These are phyloP conservation scores for Discoglossus pictus DNA, from an alignment of 2,797 vertebrate genomes.

Conservation along the genomic window DNA sequence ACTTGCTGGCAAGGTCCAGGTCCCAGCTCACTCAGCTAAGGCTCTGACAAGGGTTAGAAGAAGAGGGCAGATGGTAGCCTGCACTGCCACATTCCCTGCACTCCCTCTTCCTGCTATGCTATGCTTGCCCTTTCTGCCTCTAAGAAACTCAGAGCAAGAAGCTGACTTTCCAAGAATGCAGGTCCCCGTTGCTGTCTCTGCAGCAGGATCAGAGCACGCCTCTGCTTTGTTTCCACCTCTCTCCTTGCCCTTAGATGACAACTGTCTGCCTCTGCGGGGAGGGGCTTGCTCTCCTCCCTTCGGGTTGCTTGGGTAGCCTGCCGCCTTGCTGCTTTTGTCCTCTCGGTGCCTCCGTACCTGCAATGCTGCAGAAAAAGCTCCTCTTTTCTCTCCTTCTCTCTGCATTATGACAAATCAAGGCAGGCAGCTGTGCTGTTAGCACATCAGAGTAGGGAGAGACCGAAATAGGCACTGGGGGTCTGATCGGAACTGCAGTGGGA, in stretches of 20 bases:
- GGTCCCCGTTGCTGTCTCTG: constrained; percentile 56
- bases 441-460: constrained; percentile 34
- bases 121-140: constrained; percentile 34
- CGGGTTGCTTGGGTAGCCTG: constrained; percentile 60
- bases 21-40: constrained; percentile 6
- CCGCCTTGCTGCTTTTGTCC: constrained; percentile 66
- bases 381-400: constrained; percentile 71
- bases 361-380: constrained; percentile 81
- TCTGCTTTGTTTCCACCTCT: constrained; percentile 38
- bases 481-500: constrained; percentile 33
- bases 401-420: constrained; percentile 93
- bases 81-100: constrained; percentile 62
- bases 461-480: constrained; percentile 38
- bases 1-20: constrained; percentile 8
- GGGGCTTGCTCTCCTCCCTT: constrained; percentile 35
- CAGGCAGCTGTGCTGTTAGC: constrained; percentile 73
- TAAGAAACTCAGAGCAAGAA: constrained; percentile 28
- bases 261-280: constrained; percentile 45
- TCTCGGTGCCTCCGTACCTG: constrained; percentile 81
- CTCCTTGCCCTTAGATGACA: constrained; percentile 53
- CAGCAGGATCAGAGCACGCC: constrained; percentile 41
- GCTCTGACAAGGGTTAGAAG: constrained; percentile 1
- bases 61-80: background rate
- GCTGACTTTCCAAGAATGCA: constrained; percentile 53
- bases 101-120: constrained; percentile 61